A percentile compares a stretch with the other conserved stretches of the same genome.
These are phyloP conservation scores for Amaurobius ferox DNA, from an alignment of 2,888 invertebrate genomes.

Conservation along the genomic window DNA sequence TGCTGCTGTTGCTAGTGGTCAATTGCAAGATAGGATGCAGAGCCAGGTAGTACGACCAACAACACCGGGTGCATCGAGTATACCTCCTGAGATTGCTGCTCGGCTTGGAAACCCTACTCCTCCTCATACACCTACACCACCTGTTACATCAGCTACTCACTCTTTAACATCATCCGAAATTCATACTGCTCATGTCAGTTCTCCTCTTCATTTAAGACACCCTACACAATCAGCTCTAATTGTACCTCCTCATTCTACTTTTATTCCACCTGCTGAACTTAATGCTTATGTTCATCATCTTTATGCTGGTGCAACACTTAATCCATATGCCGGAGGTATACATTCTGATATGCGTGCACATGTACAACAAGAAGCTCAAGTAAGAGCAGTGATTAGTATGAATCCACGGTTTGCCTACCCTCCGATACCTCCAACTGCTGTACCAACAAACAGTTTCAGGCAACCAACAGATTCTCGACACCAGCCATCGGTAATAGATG, in stretches of 20 bases:
- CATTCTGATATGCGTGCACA: constrained; percentile 74
- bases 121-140: constrained; percentile 74
- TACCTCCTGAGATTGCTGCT: constrained; percentile 72
- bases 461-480: constrained; percentile 66
- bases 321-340: constrained; percentile 60
- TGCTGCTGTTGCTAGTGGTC: constrained; percentile 36
- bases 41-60: constrained; percentile 73
- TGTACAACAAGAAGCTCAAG: constrained; percentile 73
- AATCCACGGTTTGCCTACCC: constrained; percentile 69
- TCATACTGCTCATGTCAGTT: constrained; percentile 53
- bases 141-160: constrained; percentile 60
- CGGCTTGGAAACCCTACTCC: constrained; percentile 74
- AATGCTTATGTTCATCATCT: constrained; percentile 73
- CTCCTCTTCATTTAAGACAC: constrained; percentile 73
- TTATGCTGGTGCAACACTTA: constrained; percentile 67
- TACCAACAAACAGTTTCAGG: constrained; percentile 44
- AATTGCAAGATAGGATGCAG: constrained; percentile 45
- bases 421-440: constrained; percentile 61
- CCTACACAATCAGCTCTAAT: constrained; percentile 72
- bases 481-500: constrained; percentile 42
- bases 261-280: constrained; percentile 72
- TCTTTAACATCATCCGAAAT: constrained; percentile 53
- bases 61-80: constrained; percentile 73
- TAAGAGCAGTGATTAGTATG: constrained; percentile 71
- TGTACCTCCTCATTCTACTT: constrained; percentile 70